Conservation (phyloP, 2,888 invertebrate genomes). For the Pheosia gnoma region DNA sequence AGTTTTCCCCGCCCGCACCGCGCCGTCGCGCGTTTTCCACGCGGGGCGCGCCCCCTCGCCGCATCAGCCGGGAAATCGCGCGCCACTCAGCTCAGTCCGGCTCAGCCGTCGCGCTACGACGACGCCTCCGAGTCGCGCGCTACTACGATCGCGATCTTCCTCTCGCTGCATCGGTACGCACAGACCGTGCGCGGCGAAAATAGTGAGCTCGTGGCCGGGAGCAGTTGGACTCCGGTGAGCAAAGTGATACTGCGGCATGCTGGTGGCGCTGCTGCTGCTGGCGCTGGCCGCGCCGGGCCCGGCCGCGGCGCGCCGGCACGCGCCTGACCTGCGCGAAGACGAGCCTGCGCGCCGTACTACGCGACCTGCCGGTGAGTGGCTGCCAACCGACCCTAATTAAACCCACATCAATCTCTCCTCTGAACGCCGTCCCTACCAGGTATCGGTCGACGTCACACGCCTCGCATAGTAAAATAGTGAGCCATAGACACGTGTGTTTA, state of each 20-base stretch:
- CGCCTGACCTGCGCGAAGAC: slow-evolving; percentile 86
- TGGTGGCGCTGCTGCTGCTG: slow-evolving; percentile 74
- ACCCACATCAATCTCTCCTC: slow-evolving; percentile 49
- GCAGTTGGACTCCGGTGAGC: slow-evolving; percentile 56
- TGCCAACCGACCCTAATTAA: slow-evolving; percentile 47
- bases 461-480: slow-evolving; percentile 28
- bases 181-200: slow-evolving; percentile 70
- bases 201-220: slow-evolving; percentile 80
- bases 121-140: slow-evolving; percentile 69
- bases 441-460: background rate
- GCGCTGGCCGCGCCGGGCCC: slow-evolving; percentile 65
- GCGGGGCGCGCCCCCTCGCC: slow-evolving; percentile 77
- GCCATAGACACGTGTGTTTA: slow-evolving; percentile 59
- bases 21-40: slow-evolving; percentile 74
- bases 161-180: slow-evolving; percentile 56
- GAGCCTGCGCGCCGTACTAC: slow-evolving; percentile 86
- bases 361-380: slow-evolving; percentile 87
- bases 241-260: slow-evolving; percentile 63
- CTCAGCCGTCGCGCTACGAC: slow-evolving; percentile 76
- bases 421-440: slow-evolving; percentile 20
- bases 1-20: slow-evolving; percentile 78
- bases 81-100: slow-evolving; percentile 77
- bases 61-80: slow-evolving; percentile 78
- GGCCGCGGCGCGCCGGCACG: slow-evolving; percentile 81
- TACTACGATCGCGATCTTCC: slow-evolving; percentile 63